Base-by-base conservation (phyloP, 2,888 invertebrate species). In the Cerceris ruficornis region DNA sequence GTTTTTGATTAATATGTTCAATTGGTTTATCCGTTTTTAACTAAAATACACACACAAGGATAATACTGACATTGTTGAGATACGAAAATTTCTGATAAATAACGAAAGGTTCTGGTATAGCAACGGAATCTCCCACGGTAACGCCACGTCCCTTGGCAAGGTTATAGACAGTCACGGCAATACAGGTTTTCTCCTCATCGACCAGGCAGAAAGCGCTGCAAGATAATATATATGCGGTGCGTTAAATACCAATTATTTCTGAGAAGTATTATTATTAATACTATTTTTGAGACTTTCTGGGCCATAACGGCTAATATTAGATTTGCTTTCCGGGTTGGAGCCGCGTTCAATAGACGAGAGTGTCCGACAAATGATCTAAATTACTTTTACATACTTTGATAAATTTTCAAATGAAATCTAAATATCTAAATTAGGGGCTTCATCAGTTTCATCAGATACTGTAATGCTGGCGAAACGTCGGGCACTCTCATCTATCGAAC, bases 121-220 rank as follows among this genome's bases (percentile, higher is more conserved):
- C 96, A 13, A 98, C 95, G 42, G 95, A 94, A 93, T 98, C 97
- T 0, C 97, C 97, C 75, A 98, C 96, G 78, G 96, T 96, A 67
- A 96, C 95, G 55, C 97, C 97, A 90, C 95, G 95, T 0, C 96
- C 96, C 88, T 95, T 95, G 7, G 96, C 96, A 92, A 97, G 94
- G 93, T 98, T 98, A 93, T 97, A 98, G 59, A 98, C 95, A 0
- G 96, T 96, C 75, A 97, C 97, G 17, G 95, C 94, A 61, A 96
- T 93, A 89, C 97, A 96, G 1, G 93, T 93, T 92, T 95, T 94
- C 70, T 95, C 94, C 83, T 94, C 94, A 93, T 97, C 97, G 58
- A 96, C 94, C 89, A 97, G 92, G 88, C 96, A 97, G 92, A 97
- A 97, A 50, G 97, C 96, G 92, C 97, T 97, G 93, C 11, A 94